Evolutionary conservation across 1,140 invertebrate genomes (phyloP).

Genomic region (Teleopsis dalmanni): DNA sequence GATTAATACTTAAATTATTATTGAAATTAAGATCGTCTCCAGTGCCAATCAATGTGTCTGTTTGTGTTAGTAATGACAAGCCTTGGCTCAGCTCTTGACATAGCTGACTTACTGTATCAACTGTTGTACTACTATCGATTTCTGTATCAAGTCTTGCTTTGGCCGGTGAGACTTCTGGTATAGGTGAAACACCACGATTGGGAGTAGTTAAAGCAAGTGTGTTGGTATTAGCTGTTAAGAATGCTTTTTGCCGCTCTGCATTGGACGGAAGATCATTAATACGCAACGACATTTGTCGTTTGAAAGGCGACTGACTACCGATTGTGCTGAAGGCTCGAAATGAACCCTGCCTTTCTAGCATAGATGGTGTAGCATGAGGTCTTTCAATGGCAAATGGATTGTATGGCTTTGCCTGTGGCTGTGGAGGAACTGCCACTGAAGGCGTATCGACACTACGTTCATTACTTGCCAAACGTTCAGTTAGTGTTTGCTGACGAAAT

Average conservation of each 20-base stretch:
- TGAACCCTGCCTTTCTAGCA: constrained; percentile 89
- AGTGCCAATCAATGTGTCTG: constrained; percentile 52
- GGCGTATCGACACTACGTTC: constrained; percentile 25
- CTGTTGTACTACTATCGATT: constrained; percentile 17
- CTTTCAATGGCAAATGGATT: constrained; percentile 94
- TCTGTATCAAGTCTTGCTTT: constrained; percentile 23
- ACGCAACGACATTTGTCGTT: constrained; percentile 87
- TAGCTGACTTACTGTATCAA: constrained; percentile 74
- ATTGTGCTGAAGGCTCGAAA: constrained; percentile 78
- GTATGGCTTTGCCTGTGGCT: constrained; percentile 52
- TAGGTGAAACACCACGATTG: constrained; percentile 59
- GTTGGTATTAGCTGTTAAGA: constrained; percentile 25
- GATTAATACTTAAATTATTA: constrained; percentile 50
- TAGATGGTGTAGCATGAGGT: constrained; percentile 86
- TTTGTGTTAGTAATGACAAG: constrained; percentile 67
- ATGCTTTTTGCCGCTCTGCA: constrained; percentile 67
- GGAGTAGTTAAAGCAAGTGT: constrained; percentile 28
- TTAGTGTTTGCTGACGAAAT: constrained; percentile 75
- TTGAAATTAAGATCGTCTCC: constrained; percentile 54
- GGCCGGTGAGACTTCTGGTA: constrained; percentile 68
- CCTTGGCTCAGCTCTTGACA: constrained; percentile 83
- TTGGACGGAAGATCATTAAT: constrained; percentile 91
- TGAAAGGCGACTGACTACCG: constrained; percentile 81
- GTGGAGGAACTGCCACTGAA: constrained; percentile 30
- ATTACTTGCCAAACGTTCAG: constrained; percentile 60